Evolutionary conservation across 2,888 invertebrate genomes (phyloP), one percentile per base, ranked within the genome.

Genomic region (Clostera curtula): DNA sequence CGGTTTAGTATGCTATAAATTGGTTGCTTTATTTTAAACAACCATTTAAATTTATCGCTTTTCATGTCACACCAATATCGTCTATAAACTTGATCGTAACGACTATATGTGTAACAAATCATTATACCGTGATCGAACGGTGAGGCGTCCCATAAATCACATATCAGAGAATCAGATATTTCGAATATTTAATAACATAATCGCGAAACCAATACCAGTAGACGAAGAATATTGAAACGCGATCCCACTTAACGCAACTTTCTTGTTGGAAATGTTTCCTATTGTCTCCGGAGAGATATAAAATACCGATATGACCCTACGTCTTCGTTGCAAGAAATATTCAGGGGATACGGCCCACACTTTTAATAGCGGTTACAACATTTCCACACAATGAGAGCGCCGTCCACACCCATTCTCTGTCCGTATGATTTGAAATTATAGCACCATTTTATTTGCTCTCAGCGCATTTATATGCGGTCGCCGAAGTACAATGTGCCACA

Each of bases 381-480:
- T 83, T 83, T 83, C 83, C 83, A 83, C 83, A 83, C 83, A 83
- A 83, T 83, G 82, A 82, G 79, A 77, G 68, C 75, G 75, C 73
- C 76, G 77, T 83, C 83, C 83, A 83, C 83, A 82, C 83, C 83
- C 83, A 83, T 82, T 83, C 83, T 83, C 80, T 82, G 83, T 83
- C 82, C 80, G 75, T 80, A 83, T 82, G 83, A 83, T 83, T 83
- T 83, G 83, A 83, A 82, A 83, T 83, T 83, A 82, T 83, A 80
- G 82, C 83, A 80, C 80, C 77, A 71, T 82, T 83, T 83, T 83
- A 82, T 83, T 82, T 82, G 83, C 79, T 82, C 80, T 76, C 62
- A 54, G 61, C 71, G 71, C 82, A 79, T 82, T 80, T 82, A 79
- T 83, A 82, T 80, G 75, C 82, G 74, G 74, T 72, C 73, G 63